phyloP scores from a whole-genome alignment of 1,140 invertebrate genomes.

The Pogonomyrmex californicus region DNA sequence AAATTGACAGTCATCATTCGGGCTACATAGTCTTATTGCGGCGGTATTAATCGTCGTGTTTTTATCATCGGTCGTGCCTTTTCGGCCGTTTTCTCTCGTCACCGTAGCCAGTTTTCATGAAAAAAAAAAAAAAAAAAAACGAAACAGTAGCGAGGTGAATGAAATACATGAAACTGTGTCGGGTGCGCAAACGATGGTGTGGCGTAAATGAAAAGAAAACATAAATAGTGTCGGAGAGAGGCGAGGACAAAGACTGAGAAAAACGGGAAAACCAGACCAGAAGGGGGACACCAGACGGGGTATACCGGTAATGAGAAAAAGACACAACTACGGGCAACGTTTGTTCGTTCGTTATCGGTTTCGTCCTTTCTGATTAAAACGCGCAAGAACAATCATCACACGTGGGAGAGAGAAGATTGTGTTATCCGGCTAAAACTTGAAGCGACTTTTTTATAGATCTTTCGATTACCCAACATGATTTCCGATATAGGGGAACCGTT shows the following conservation, averaged over 20 bases:
- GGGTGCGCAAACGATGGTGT: not conserved
- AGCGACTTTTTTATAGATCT: conserved; percentile 32
- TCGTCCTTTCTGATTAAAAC: conserved; percentile 65
- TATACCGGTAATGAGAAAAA: conserved; percentile 80
- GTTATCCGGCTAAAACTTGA: conserved; percentile 20
- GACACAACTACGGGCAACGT: conserved; percentile 57
- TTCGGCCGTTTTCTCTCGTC: conserved; percentile 1
- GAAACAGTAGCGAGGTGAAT: conserved; percentile 28
- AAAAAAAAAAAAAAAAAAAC: conserved; percentile 25
- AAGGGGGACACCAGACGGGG: conserved; percentile 8
- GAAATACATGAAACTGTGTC: conserved; percentile 40
- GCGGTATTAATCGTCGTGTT: conserved; percentile 17
- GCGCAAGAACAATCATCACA: conserved; percentile 35
- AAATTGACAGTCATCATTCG: conserved; percentile 42
- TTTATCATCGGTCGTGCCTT: conserved; percentile 35
- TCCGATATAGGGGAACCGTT: not conserved
- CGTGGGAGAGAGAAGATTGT: conserved; percentile 19
- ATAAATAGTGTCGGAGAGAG: conserved; percentile 66
- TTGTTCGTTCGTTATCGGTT: conserved; percentile 32
- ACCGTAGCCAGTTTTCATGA: not conserved
- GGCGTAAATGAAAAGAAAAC: conserved; percentile 81
- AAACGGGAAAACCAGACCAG: conserved; percentile 55
- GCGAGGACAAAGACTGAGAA: conserved; percentile 71
- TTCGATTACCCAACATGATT: conserved; percentile 18
- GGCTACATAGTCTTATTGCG: not conserved